A percentile compares a stretch with the other conserved stretches of the same genome.
phyloP scores from a whole-genome alignment of 2,113 vertebrate species.

The Sylvicapra grimmia region DNA sequence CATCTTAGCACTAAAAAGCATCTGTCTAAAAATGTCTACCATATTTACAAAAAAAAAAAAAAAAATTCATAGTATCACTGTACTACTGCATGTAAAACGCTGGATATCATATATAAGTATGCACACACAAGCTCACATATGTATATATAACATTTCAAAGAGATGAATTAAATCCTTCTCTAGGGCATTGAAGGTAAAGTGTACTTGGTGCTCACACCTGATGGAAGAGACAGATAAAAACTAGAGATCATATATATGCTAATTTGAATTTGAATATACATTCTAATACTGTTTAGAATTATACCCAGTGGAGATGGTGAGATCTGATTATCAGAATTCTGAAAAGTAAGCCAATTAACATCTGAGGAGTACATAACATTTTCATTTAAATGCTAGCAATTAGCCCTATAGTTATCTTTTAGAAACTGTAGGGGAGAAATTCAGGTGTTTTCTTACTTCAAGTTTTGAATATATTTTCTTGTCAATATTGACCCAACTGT shows the following conservation, averaged over 20 bases:
- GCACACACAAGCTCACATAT: background rate
- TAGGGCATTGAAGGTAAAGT: background rate
- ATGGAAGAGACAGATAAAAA: background rate
- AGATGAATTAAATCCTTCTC: background rate
- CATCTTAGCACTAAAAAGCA: conserved; percentile 60
- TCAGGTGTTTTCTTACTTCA: background rate
- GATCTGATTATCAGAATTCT: background rate
- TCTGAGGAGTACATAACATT: background rate
- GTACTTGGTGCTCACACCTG: background rate
- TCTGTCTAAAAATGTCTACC: conserved; percentile 63
- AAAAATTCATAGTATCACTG: conserved; percentile 10
- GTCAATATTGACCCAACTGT: background rate
- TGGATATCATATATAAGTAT: background rate
- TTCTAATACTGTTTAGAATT: background rate
- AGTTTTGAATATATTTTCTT: conserved; percentile 1
- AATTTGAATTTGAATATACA: background rate
- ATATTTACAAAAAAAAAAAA: background rate
- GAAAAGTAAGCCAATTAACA: background rate
- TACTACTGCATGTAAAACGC: conserved; percentile 11
- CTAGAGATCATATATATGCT: background rate
- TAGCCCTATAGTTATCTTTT: background rate
- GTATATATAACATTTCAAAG: background rate
- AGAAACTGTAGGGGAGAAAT: background rate
- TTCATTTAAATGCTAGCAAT: background rate
- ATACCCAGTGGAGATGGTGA: background rate